phyloP scores from a whole-genome alignment of 2,797 vertebrate genomes.

The Champsocephalus esox region DNA sequence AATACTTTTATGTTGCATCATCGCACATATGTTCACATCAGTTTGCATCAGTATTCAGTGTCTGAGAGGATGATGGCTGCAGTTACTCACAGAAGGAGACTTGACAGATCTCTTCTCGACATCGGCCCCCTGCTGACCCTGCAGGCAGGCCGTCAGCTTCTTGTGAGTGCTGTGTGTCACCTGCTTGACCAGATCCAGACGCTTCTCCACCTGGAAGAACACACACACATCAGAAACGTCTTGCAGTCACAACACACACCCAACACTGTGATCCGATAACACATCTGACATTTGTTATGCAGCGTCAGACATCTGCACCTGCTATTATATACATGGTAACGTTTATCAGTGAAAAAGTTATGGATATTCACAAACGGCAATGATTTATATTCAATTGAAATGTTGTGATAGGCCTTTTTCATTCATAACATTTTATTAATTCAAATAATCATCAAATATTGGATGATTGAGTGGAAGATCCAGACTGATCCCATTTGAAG shows the following conservation, averaged over 20 bases:
- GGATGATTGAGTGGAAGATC: not conserved
- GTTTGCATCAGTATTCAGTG: not conserved
- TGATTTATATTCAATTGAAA: not conserved
- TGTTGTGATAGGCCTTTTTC: not conserved
- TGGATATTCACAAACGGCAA: not conserved
- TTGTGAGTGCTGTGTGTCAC: constrained; percentile 98
- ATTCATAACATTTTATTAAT: too few species aligned
- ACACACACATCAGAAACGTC: not conserved
- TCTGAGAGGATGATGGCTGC: not conserved
- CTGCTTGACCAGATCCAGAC: constrained; percentile 97
- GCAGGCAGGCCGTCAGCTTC: constrained; percentile 96
- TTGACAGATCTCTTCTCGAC: constrained; percentile 95
- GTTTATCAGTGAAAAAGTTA: not conserved
- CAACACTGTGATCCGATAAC: not conserved
- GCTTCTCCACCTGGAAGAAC: constrained; percentile 93
- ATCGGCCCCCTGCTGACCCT: constrained; percentile 95
- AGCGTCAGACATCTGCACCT: constrained; percentile 13
- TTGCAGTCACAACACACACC: not conserved
- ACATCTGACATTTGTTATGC: not conserved
- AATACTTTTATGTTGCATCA: not conserved
- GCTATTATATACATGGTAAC: not conserved
- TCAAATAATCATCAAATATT: not conserved
- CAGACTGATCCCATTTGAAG: not conserved
- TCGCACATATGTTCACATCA: not conserved
- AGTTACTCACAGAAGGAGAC: constrained; percentile 79